Base-by-base conservation (phyloP, 2,113 vertebrate species). In the Amblyopsis rosae region DNA sequence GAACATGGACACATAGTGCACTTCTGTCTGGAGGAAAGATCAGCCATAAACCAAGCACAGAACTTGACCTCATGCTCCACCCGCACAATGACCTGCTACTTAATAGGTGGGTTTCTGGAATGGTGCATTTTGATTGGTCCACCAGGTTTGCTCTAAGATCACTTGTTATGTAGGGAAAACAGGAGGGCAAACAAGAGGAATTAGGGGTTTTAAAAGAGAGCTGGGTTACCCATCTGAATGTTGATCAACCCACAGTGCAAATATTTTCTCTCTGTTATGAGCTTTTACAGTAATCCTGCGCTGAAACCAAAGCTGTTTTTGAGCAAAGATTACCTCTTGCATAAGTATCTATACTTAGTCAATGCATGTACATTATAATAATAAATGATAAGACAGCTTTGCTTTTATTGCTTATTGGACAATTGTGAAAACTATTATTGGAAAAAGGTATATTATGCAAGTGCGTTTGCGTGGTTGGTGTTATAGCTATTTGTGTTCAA, bases 11-110 rank as follows among this genome's bases (percentile, higher is more conserved):
- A 84, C 80, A 73, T 69, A 75, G 79, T 63, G 83, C 75, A 73
- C 81, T 82, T 85, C 60, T 54, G 73, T 76, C 67, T 86, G 69
- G 69, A 73, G 77, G 73, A 75, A 72, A 77, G 80, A 75, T 79
- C 73, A 82, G 59, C 62, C 59, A 19, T 57, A 72, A 67, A 82
- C 84, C 66, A 70, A 68, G 74, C 75, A 60, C 73, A 81, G 76
- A 73, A 58, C 48, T 67, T 76, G 26, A 53, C 50, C 63, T 75
- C 71, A 67, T 76, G 35, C 56, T 26, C 32, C 17, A 58, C 8
- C 16, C 1, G 72, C 70, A 65, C 61, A 51, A 70, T 62, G 59
- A 54, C 48, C 64, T 70, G 79, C 70, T 82, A 57, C 33, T 82
- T 73, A 26, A 26, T 77, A 65, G 62, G 70, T 69, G 62, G 56